Evolutionary conservation across 1,140 invertebrate species (phyloP).

Genomic region (Cydia splendana): DNA sequence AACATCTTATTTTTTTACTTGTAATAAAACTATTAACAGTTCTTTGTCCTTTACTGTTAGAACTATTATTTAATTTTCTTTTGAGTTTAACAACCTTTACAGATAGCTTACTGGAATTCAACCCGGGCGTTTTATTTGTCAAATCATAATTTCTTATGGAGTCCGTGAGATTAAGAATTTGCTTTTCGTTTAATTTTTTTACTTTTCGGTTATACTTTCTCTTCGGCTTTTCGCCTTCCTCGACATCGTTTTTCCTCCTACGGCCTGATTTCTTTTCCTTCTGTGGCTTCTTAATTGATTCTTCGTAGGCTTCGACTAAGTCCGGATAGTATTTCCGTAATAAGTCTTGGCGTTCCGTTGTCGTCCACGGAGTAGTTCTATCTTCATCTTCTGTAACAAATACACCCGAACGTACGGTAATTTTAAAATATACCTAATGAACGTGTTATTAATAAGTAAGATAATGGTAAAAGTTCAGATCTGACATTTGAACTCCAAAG

Average conservation of each 20-base stretch:
- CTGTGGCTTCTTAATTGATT: slow-evolving; percentile 80
- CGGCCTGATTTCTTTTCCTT: slow-evolving; percentile 79
- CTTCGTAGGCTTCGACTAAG: slow-evolving; percentile 77
- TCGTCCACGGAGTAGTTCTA: slow-evolving; percentile 78
- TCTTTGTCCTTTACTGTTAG: slow-evolving; percentile 51
- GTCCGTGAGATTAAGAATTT: slow-evolving; percentile 46
- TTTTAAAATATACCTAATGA: too few species aligned
- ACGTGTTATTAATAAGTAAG: too few species aligned
- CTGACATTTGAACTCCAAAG: too few species aligned
- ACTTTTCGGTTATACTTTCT: slow-evolving; percentile 65
- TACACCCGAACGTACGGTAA: slow-evolving; percentile 12
- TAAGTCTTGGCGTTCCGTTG: slow-evolving; percentile 84
- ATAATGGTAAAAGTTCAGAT: too few species aligned
- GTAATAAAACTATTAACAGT: slow-evolving; percentile 67
- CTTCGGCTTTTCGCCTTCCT: slow-evolving; percentile 73
- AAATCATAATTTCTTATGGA: slow-evolving; percentile 60
- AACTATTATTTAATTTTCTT: slow-evolving; percentile 56
- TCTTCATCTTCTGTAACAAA: slow-evolving; percentile 71
- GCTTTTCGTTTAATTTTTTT: slow-evolving; percentile 55
- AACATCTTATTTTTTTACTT: slow-evolving; percentile 52
- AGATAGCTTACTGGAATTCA: slow-evolving; percentile 54
- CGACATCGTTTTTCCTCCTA: slow-evolving; percentile 60
- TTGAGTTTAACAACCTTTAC: slow-evolving; percentile 65
- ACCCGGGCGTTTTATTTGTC: slow-evolving; percentile 44
- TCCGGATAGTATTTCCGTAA: slow-evolving; percentile 84